phyloP scores from a whole-genome alignment of 2,113 vertebrate species.

The Rousettus leschenaultii region DNA sequence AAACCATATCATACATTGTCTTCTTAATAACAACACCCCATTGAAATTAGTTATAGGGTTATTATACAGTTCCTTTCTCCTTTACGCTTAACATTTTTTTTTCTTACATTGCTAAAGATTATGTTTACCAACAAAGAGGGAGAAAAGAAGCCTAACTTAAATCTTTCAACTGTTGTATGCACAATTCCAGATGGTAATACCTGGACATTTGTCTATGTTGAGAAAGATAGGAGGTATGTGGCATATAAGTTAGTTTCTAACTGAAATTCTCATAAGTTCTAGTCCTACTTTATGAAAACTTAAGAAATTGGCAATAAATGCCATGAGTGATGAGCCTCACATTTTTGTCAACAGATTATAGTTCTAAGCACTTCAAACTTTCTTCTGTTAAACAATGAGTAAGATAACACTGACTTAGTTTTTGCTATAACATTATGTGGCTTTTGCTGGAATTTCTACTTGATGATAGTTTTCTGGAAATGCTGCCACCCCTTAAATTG shows the following conservation, averaged over 20 bases:
- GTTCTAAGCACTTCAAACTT: neutral
- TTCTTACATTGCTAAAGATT: neutral
- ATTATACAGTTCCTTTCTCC: neutral
- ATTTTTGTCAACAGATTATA: neutral
- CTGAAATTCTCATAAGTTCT: neutral
- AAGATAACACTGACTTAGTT: neutral
- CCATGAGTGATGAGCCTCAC: neutral
- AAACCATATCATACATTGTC: neutral
- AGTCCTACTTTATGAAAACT: neutral
- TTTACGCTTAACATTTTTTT: neutral
- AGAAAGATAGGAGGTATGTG: neutral
- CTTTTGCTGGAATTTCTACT: neutral
- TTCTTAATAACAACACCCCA: neutral
- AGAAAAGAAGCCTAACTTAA: neutral
- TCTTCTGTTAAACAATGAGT: neutral
- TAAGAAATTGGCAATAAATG: neutral
- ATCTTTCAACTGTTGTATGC: neutral
- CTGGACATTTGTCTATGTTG: neutral
- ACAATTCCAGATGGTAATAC: neutral
- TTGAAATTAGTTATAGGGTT: neutral
- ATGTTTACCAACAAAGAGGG: neutral
- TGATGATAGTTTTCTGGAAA: constrained; percentile 30
- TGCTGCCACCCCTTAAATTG: neutral
- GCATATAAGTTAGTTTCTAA: neutral
- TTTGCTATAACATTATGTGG: neutral